These are phyloP conservation scores for Nephotettix cincticeps DNA, from an alignment of 1,140 invertebrate genomes.

Conservation along the genomic window DNA sequence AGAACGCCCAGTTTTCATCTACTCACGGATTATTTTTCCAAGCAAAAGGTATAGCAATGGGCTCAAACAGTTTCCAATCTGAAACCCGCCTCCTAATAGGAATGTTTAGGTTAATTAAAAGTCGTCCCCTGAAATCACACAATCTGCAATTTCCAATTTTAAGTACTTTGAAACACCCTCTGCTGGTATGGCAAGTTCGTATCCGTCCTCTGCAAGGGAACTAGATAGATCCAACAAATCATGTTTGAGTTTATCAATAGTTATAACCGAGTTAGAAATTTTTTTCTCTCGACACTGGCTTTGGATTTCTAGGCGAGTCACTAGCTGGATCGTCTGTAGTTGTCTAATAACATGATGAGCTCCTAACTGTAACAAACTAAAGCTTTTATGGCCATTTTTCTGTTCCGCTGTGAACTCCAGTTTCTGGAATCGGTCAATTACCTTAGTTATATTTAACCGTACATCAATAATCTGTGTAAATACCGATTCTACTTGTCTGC, in stretches of 20 bases:
- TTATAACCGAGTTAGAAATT: neutral
- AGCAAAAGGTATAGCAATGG: neutral
- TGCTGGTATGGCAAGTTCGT: neutral
- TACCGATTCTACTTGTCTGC: neutral
- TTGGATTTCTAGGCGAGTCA: neutral
- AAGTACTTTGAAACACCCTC: neutral
- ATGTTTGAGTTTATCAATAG: neutral
- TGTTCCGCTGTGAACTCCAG: neutral
- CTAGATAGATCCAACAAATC: neutral
- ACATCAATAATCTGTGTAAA: neutral
- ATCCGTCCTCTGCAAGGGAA: neutral
- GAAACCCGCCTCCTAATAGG: neutral
- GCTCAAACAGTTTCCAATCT: constrained; percentile 1
- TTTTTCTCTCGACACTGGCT: constrained; percentile 6
- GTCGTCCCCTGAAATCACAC: neutral
- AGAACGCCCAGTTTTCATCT: too few species aligned
- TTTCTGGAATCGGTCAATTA: neutral
- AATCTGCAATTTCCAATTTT: neutral
- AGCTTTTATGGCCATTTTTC: neutral
- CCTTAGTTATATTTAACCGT: neutral
- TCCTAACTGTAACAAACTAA: neutral
- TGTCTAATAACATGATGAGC: neutral
- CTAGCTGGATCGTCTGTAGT: neutral
- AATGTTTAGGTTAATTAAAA: neutral
- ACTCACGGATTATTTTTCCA: neutral